Base-by-base conservation (phyloP, 2,888 invertebrate genomes). In the Latrodectus hesperus region DNA sequence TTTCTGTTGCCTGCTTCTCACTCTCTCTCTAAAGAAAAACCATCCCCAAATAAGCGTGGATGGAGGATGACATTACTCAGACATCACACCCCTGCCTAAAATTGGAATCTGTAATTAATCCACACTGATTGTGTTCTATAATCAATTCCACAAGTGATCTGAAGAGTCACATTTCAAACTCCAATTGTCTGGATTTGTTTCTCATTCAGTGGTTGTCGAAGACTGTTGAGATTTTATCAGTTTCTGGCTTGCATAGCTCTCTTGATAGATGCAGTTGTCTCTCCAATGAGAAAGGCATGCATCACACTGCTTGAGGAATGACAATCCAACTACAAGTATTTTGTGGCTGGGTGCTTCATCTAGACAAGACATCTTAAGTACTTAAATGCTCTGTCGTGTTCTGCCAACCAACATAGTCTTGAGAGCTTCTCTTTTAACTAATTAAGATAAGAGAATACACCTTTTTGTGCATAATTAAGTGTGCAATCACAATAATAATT, bases 191-290 rank as follows among this genome's bases (percentile, higher is more conserved):
- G 22, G 0, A 22, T 22, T 22, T 22, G 74, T 55, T 22, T 74
- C 74, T 74, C 26, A 55, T 17, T 74, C 74, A 11, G 17, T 74
- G 10, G 65, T 65, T 38, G 64, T 38, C 65, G 49, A 76, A 16
- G 64, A 64, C 38, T 76, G 76, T n/a, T 76, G 76, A 22, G 60
- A 9, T 26, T 74, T 64, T 4, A 16, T 38, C 49, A 76, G 22
- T 49, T 76, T 76, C 17, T 64, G 65, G 49, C 76, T 76, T 14
- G 49, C n/a, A 64, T 76, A 76, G n/a, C 49, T 38, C 9, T 64
- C 49, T 10, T 60, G 75, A 75, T 38, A 49, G 12, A 65, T n/a
- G 8, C 5, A 11, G 3, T 49, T 49, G 16, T 64, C 75, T 1
- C n/a, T 38, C 9, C 64, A 16, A 38, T 65, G 75, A 26, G 75